Conservation (phyloP, 2,888 invertebrate species). For the Dilophus febrilis region DNA sequence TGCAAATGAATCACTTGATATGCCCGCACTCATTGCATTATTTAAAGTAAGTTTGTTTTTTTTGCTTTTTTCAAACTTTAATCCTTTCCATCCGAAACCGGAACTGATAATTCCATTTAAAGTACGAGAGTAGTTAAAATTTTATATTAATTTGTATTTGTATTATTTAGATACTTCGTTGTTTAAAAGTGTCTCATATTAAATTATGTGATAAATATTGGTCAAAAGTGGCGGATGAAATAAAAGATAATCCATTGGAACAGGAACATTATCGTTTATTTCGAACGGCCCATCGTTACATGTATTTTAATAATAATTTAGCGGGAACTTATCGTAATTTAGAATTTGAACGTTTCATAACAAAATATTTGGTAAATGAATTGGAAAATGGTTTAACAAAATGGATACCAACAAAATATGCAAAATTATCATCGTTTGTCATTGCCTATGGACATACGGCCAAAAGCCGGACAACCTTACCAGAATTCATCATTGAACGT, state of each 20-base stretch:
- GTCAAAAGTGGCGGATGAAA: slow-evolving; percentile 24
- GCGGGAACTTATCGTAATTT: slow-evolving; percentile 33
- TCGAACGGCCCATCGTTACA: slow-evolving; percentile 33
- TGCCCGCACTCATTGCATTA: slow-evolving; percentile 22
- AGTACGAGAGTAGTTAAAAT: too few relatives aligned
- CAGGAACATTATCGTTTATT: slow-evolving; percentile 21
- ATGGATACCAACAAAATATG: slow-evolving; percentile 27
- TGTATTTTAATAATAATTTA: slow-evolving; percentile 35
- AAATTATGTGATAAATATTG: slow-evolving; percentile 32
- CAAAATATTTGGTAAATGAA: slow-evolving; percentile 24
- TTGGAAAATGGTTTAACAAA: slow-evolving; percentile 23
- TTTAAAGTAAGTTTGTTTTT: slow-evolving; percentile 19
- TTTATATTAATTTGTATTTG: neutral
- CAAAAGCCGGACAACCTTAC: slow-evolving; percentile 16
- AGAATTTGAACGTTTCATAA: slow-evolving; percentile 30
- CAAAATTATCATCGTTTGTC: slow-evolving; percentile 28
- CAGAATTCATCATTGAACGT: slow-evolving; percentile 25
- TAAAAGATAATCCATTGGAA: slow-evolving; percentile 19
- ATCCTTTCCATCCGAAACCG: too few relatives aligned
- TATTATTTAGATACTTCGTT: slow-evolving; percentile 21
- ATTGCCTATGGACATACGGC: slow-evolving; percentile 30
- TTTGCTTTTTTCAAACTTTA: too few relatives aligned
- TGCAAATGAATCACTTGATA: slow-evolving; percentile 17
- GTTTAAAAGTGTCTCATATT: slow-evolving; percentile 32
- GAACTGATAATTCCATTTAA: too few relatives aligned